phyloP scores from a whole-genome alignment of 2,888 invertebrate species.

The Lepidocyrtinus sp. region DNA sequence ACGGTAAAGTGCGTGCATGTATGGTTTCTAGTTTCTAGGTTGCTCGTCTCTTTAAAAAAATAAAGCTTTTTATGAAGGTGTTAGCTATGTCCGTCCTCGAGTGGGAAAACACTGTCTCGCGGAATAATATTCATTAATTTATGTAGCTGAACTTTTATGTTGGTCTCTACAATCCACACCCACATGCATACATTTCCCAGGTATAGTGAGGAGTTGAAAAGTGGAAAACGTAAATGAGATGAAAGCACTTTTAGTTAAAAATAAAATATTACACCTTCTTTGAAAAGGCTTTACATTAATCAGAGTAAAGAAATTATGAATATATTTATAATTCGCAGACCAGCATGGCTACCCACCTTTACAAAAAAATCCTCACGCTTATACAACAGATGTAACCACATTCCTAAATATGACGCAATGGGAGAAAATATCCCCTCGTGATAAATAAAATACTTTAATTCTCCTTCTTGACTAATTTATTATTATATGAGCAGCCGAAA shows the following conservation, averaged over 20 bases:
- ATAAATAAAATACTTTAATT: neutral
- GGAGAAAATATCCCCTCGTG: neutral
- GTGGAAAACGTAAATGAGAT: slow-evolving; percentile 39
- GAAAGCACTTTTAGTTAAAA: neutral
- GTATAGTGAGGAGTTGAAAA: slow-evolving; percentile 2
- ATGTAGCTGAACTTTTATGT: slow-evolving; percentile 2
- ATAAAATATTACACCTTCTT: neutral
- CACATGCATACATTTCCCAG: neutral
- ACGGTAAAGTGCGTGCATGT: neutral
- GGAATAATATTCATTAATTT: slow-evolving; percentile 25
- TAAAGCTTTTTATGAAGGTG: neutral
- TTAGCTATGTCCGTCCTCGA: neutral
- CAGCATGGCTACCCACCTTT: neutral
- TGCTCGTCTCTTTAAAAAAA: too few species aligned
- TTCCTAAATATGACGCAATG: too few species aligned
- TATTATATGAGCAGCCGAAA: neutral
- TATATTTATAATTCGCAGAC: neutral
- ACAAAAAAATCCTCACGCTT: too few species aligned
- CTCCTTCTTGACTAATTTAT: neutral
- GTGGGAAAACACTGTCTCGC: slow-evolving; percentile 20
- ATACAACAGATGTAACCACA: too few species aligned
- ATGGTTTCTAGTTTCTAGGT: too few species aligned
- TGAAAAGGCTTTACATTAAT: neutral
- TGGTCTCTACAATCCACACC: neutral
- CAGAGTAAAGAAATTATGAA: neutral